Base-by-base conservation (phyloP, 1,140 invertebrate species). In the Frieseomelitta varia region DNA sequence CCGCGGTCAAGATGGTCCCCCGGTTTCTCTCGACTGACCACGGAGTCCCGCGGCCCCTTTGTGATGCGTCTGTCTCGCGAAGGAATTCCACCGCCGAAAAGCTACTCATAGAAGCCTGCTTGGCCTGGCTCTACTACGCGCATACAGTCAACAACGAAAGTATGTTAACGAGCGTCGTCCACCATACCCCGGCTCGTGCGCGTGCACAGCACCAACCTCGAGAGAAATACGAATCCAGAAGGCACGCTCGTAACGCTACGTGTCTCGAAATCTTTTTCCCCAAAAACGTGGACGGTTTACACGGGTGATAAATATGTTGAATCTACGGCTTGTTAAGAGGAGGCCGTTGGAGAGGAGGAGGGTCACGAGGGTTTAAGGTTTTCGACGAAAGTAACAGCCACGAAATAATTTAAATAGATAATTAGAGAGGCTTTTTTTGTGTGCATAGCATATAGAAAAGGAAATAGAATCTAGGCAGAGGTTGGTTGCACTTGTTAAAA, bases 11-110 rank as follows among this genome's bases (percentile, higher is more conserved):
- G 69, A 75, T 65, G 63, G 79, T 72, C 56, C 39, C 19, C 27
- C 56, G 34, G 39, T 47, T 47, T 47, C 39, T 47, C 39, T 47
- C 30, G 77, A 65, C 71, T 47, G 73, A 47, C 53, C 65, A 34
- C 71, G 61, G 34, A 39, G 24, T 27, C 56, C 11, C 53, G 79
- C 79, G 91, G 91, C 39, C 55, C 86, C 91, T 91, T 91, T 91
- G 91, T 90, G 82, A 85, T 82, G 55, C 47, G 39, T 47, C 73
- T 47, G 72, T 65, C 79, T 73, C 85, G 81, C 82, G 85, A 81
- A 61, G 82, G 90, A 91, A 92, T 91, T 91, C 89, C 87, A 90
- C 68, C 87, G 81, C 39, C 91, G 90, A 87, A 92, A 89, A 91
- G 87, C 88, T 88, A 90, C 82, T 87, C 88, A 87, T 90, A 87